Evolutionary conservation across 2,797 vertebrate species (phyloP).

Genomic region (Notolabrus celidotus): DNA sequence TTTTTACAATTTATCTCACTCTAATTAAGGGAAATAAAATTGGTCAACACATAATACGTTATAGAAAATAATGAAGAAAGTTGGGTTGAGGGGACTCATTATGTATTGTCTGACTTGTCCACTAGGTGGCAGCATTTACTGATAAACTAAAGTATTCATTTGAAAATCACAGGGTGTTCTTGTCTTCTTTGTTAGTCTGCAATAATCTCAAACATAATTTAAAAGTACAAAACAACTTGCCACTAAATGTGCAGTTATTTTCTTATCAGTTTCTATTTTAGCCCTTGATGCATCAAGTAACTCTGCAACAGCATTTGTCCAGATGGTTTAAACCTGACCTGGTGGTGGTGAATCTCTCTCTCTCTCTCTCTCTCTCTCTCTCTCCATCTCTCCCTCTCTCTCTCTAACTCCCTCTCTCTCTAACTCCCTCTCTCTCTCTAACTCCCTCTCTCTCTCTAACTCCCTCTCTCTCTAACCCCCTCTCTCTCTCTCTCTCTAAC

Average conservation of each 20-base stretch:
- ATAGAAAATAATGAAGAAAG: no score
- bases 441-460: slow-evolving; percentile 24
- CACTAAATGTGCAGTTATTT: not conserved
- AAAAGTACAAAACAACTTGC: accelerated
- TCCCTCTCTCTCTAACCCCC: slow-evolving; percentile 18
- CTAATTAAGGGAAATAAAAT: no score
- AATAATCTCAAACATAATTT: not conserved
- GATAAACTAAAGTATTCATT: not conserved
- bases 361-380: not conserved
- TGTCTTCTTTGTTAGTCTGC: not conserved
- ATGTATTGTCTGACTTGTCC: slow-evolving; percentile 6
- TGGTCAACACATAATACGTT: no score
- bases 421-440: slow-evolving; percentile 26
- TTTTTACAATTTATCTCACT: no score
- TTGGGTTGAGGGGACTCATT: not conserved
- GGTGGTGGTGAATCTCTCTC: not conserved
- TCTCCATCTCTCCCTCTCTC: not conserved
- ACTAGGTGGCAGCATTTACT: slow-evolving; percentile 52
- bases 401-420: slow-evolving; percentile 12
- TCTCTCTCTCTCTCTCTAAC: slow-evolving; percentile 14
- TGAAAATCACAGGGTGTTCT: not conserved
- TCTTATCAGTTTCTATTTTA: not conserved
- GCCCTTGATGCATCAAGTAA: not conserved
- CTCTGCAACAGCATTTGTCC: not conserved
- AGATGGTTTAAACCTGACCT: not conserved